Base-by-base conservation (phyloP, 2,888 invertebrate genomes). In the Dilophus febrilis region DNA sequence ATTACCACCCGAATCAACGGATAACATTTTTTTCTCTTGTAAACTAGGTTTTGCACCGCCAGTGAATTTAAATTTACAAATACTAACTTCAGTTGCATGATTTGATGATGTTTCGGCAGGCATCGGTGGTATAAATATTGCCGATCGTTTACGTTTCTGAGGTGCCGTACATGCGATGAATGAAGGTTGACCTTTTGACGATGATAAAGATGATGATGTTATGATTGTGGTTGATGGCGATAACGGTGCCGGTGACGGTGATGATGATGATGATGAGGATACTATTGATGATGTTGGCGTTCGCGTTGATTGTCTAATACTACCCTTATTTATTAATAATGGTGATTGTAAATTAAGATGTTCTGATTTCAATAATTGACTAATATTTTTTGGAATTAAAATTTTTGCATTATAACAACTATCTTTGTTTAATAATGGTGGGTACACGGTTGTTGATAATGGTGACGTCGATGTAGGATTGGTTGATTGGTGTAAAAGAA, bases 11-110 rank as follows among this genome's bases (percentile, higher is more conserved):
- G 86, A 78, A 56, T 88, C 88, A 0, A 90, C 86, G 0, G 86
- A 86, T 1, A 90, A 67, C 76, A 87, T 87, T 59, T 90, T 90
- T 62, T 90, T 90, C 53, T 90, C 88, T 55, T 90, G 86, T 36
- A 90, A 56, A 42, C 79, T 79, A 0, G 90, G 90, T 47, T 86
- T 85, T 0, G 86, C 84, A 0, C 90, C 90, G 1, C 88, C 88
- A 0, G 87, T 88, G 56, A 90, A 88, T 57, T 90, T 90, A 55
- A 90, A 90, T 59, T 90, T 90, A 57, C 90, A 90, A 53, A 90
- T 90, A 58, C 83, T 83, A 32, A 85, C 88, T 59, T 85, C 84
- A 0, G 83, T 80, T 1, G 83, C 78, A 0, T 84, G 83, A 49
- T 80, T 81, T 3, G 76, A 71, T 6, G 76, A 71, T 49, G 73